phyloP scores from a whole-genome alignment of 2,113 vertebrate species.

The Apteryx mantelli region DNA sequence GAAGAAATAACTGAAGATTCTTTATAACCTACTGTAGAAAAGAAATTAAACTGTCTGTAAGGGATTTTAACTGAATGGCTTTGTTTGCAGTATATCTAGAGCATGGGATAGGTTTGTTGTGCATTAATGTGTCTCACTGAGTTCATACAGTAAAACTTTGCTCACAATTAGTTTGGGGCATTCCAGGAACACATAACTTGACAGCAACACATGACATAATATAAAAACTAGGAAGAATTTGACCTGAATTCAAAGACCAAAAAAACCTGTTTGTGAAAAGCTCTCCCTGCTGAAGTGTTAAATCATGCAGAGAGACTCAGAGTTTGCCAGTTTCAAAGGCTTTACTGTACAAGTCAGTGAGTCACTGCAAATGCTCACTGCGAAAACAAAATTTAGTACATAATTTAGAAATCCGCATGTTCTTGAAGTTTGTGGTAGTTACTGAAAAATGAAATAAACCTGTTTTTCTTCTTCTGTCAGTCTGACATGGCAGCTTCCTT shows the following conservation, averaged over 20 bases:
- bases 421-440: not conserved
- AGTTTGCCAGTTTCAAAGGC: constrained; percentile 6
- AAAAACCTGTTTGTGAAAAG: not conserved
- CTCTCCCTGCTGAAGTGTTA: constrained; percentile 37
- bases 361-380: not conserved
- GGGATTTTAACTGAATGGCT: not conserved
- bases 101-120: not conserved
- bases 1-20: not conserved
- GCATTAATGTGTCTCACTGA: not conserved
- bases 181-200: not conserved
- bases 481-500: not conserved
- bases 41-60: not conserved
- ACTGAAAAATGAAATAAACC: not conserved
- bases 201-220: not conserved
- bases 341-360: constrained; percentile 7
- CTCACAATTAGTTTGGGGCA: not conserved
- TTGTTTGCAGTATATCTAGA: not conserved
- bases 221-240: constrained; percentile 10
- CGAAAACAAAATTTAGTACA: not conserved
- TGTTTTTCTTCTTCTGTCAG: not conserved
- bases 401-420: not conserved
- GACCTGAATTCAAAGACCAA: not conserved
- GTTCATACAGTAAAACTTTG: not conserved
- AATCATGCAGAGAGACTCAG: constrained; percentile 8
- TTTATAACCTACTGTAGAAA: not conserved